Base-by-base conservation (phyloP, 2,888 invertebrate genomes). In the Phaedon cochleariae region DNA sequence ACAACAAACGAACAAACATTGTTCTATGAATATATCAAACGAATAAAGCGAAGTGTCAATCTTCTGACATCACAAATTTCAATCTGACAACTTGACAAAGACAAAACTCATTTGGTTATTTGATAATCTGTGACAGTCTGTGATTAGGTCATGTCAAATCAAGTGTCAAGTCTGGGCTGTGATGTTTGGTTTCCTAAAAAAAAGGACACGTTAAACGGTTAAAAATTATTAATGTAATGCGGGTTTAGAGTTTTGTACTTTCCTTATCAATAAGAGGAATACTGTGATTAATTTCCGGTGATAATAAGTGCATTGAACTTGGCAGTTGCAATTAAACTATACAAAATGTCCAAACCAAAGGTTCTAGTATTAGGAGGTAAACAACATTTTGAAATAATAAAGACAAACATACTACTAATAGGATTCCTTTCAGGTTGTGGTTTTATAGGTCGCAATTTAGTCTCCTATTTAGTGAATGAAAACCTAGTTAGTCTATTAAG, bases 371-470 rank as follows among this genome's bases (percentile, higher is more conserved):
- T 80, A 41, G 80, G 80, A 64, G 73, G 73, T 73, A 64, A 54
- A n/a, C n/a, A n/a, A n/a, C n/a, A n/a, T n/a, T n/a, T n/a, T 26
- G 26, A 26, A 3, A 20, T 54, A 34, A 17, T 53, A 4, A n/a
- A 26, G 20, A 18, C 1, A 18, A 54, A 52, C 2, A 7, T 26
- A 26, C 7, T 5, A 26, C 26, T 26, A 5, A 5, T 26, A 26
- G 7, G 7, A 26, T 26, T 7, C 7, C 45, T 66, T 62, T 41
- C 46, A 96, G 96, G 96, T 84, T 95, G 95, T 85, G 96, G 96
- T 77, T 96, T 97, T 85, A 92, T 96, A 81, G 96, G 96, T 72
- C 89, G 96, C 78, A 93, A 96, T 85, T 86, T 96, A 74, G 92
- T 95, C 67, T 88, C 91, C 68, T 92, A 92, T 85, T 86, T 96